Conservation (phyloP, 1,140 invertebrate species). For the Diploscapter pachys region DNA sequence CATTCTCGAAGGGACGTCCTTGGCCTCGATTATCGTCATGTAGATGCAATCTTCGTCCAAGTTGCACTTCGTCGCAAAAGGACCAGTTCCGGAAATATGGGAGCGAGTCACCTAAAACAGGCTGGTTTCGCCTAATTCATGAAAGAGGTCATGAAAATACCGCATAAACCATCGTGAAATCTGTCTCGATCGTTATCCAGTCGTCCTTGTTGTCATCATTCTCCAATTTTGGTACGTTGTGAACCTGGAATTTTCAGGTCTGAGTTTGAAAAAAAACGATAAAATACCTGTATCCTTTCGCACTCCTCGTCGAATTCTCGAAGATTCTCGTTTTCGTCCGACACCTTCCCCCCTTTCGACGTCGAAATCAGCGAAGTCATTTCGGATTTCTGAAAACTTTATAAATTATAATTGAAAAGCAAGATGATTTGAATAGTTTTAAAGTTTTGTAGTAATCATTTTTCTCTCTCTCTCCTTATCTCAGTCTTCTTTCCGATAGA, state of each 20-base stretch:
- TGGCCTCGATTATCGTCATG: constrained; percentile 10
- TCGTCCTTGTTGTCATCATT: neutral
- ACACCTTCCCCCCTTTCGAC: neutral
- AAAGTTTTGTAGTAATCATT: neutral
- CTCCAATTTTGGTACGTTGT: neutral
- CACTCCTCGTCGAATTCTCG: neutral
- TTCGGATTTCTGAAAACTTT: neutral
- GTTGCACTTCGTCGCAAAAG: constrained; percentile 9
- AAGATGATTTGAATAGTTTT: neutral
- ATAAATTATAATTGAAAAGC: neutral
- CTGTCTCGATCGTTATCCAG: constrained; percentile 4
- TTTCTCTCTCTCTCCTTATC: no score
- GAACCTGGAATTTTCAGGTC: neutral
- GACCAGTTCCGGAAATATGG: constrained; percentile 12
- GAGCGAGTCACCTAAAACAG: neutral
- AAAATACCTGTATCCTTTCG: neutral
- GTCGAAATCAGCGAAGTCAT: neutral
- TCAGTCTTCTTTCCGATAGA: no score
- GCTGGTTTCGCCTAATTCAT: no score
- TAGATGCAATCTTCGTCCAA: constrained; percentile 16
- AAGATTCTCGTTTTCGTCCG: neutral
- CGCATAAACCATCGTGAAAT: constrained; percentile 12
- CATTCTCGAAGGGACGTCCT: constrained; percentile 11
- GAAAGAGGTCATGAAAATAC: no score
- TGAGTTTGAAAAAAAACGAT: neutral